Evolutionary conservation across 2,797 vertebrate genomes (phyloP).

Genomic region (Taenioides sp.): DNA sequence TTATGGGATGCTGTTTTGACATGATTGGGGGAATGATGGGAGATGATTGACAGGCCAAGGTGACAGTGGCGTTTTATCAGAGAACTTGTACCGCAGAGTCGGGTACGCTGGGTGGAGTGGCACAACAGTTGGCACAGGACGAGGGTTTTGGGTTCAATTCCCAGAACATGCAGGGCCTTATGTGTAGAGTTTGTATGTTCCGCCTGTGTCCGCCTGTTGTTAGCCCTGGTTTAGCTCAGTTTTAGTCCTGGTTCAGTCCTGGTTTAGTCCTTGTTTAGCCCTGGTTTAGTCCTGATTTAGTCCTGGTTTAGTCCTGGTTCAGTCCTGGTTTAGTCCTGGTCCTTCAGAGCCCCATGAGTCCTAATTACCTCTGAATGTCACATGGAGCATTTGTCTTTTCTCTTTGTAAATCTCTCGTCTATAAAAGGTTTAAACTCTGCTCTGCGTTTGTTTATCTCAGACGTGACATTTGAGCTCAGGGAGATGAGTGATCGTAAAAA

Average conservation of each 20-base stretch:
- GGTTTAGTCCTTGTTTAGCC: no score
- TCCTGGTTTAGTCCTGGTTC: no score
- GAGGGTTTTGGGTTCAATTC: not conserved
- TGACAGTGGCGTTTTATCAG: not conserved
- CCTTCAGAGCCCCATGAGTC: no score
- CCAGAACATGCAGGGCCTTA: not conserved
- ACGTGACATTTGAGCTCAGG: not conserved
- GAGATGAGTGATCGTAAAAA: not conserved
- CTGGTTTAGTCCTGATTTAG: no score
- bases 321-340: no score
- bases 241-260: no score
- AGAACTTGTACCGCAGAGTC: no score
- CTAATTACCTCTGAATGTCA: slow-evolving; percentile 2
- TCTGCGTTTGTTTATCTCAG: not conserved
- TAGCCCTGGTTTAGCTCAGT: no score
- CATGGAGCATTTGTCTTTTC: not conserved
- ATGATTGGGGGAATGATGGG: slow-evolving; percentile 31
- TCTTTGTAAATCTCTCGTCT: not conserved
- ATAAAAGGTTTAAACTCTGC: slow-evolving; percentile 2
- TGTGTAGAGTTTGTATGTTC: not conserved
- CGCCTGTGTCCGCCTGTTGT: not conserved
- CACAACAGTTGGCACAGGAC: not conserved
- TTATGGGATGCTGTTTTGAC: slow-evolving; percentile 58
- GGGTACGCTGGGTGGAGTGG: no score
- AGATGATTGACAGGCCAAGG: slow-evolving; percentile 69